Evolutionary conservation across 1,140 invertebrate species (phyloP), one percentile per base, ranked within the genome.

Genomic region (Goniozus legneri): DNA sequence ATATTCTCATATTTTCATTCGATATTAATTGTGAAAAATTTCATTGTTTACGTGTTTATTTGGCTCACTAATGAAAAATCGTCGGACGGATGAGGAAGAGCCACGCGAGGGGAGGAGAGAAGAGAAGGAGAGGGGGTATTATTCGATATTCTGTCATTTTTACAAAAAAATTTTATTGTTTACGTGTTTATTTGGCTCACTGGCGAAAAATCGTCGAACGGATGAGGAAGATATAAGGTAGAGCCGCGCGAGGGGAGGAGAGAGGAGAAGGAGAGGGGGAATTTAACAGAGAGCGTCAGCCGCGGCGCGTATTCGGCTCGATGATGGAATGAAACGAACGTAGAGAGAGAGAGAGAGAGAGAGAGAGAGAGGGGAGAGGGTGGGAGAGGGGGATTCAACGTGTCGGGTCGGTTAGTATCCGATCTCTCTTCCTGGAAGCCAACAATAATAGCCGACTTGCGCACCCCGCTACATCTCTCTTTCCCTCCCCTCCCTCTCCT

Each of bases 361-460:
- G 21, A 36, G 34, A 30, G 13, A 20, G 18, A 39, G 7, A 47
- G 35, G 21, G 38, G 27, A 37, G 14, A 16, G 35, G 34, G 39
- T 24, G 38, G 42, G 33, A 33, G 22, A 49, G 33, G 33, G 35
- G 46, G n/a, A n/a, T n/a, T n/a, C n/a, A n/a, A n/a, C n/a, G n/a
- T n/a, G n/a, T n/a, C n/a, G 43, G 38, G 34, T 39, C 39, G 39
- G 4, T 27, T 27, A 10, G 24, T 27, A 10, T 27, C 38, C 64
- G 69, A 31, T 64, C 73, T 60, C 62, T 73, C 52, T 69, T 73
- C 50, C 69, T 68, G 58, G 74, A 73, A 73, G 71, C 67, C 70
- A 64, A 66, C 54, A 69, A 69, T 44, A 73, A 73, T 56, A 65
- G 73, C 58, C 58, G 67, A 49, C 58, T 19, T 42, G 36, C 8